These are phyloP conservation scores for Ochlodes sylvanus DNA, from an alignment of 2,888 invertebrate species.

Conservation along the genomic window DNA sequence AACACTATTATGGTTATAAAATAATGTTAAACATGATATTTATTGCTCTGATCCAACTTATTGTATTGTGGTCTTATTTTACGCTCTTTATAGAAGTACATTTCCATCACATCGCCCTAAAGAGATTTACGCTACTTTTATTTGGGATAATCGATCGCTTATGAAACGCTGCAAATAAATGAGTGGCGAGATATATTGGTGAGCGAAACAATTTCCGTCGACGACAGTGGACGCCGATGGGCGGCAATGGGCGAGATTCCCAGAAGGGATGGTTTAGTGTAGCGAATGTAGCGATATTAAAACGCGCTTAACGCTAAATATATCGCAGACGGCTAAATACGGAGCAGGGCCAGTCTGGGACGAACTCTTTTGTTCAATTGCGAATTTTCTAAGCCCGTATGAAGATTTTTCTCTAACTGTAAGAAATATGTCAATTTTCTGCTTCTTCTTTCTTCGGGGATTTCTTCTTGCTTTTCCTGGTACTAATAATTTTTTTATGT, in stretches of 20 bases:
- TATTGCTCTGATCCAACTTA: not conserved
- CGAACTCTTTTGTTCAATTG: constrained; percentile 12
- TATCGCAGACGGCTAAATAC: constrained; percentile 55
- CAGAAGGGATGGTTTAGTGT: constrained; percentile 26
- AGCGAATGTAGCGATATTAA: constrained; percentile 40
- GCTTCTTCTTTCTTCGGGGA: no score
- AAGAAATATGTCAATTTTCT: no score
- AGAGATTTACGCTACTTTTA: not conserved
- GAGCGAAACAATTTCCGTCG: constrained; percentile 11
- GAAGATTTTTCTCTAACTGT: no score
- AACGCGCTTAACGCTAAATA: constrained; percentile 49
- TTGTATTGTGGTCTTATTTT: not conserved
- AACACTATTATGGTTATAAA: not conserved
- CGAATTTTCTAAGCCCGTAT: no score
- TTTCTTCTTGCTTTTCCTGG: no score
- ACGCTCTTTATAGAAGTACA: not conserved
- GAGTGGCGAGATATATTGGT: constrained; percentile 20
- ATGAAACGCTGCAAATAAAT: constrained; percentile 11
- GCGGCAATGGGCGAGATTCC: constrained; percentile 24
- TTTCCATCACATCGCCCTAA: not conserved
- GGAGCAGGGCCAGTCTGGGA: constrained; percentile 46
- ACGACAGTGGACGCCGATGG: no score
- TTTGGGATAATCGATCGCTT: not conserved
- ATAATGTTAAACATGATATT: not conserved
- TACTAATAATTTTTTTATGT: no score